These are phyloP conservation scores for Alethe castanea DNA, from an alignment of 2,113 vertebrate genomes.

Conservation along the genomic window DNA sequence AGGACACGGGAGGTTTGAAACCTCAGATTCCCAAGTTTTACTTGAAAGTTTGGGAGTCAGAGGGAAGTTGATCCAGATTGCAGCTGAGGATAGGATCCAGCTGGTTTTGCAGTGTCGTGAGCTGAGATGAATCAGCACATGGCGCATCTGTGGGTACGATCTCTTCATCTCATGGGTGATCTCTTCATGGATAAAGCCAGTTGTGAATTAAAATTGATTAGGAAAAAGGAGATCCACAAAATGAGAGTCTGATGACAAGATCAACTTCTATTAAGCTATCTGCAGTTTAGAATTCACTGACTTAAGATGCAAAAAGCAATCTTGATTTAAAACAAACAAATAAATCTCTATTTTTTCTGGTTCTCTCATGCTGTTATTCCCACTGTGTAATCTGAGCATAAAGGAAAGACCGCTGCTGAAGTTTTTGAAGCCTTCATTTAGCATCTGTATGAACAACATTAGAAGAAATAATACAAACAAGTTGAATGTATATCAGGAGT, in stretches of 20 bases:
- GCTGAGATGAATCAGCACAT: not conserved
- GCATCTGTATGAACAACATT: constrained; percentile 23
- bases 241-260: not conserved
- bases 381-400: constrained; percentile 32
- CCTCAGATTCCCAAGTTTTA: not conserved
- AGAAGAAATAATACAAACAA: constrained; percentile 67
- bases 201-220: not conserved
- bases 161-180: not conserved
- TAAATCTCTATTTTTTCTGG: not conserved
- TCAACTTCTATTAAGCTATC: not conserved
- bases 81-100: not conserved
- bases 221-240: constrained; percentile 16
- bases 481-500: constrained; percentile 39
- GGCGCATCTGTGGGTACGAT: fast-evolving
- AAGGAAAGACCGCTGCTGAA: constrained; percentile 26
- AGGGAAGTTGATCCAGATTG: not conserved
- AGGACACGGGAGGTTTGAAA: not conserved
- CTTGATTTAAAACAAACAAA: constrained; percentile 65
- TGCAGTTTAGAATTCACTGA: not conserved
- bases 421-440: constrained; percentile 45
- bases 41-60: not conserved
- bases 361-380: constrained; percentile 52
- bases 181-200: not conserved
- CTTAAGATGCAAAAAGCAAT: constrained; percentile 44
- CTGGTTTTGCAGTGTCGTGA: not conserved